Base-by-base conservation (phyloP, 2,113 vertebrate species). In the Platysteira castanea region DNA sequence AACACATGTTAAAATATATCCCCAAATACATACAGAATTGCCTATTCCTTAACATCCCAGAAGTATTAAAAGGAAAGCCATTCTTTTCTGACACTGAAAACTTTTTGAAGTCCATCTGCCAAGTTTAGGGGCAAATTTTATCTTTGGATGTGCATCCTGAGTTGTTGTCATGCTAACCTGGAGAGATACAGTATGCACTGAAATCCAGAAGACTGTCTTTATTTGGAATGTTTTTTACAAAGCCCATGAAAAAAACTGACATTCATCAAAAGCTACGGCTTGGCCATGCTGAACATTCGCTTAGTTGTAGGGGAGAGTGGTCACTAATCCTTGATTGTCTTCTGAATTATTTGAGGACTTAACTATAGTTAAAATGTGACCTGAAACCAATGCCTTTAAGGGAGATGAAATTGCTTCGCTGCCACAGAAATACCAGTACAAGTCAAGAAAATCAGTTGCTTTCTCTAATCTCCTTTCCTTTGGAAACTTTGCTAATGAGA, bases 401-500 rank as follows among this genome's bases (percentile, higher is more conserved):
- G 94, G 68, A 95, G 87, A 91, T 0, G 31, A 47, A 96, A 93
- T 90, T 84, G 75, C 90, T 93, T 68, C 1, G 8, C 57, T 96
- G 97, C 93, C 95, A 89, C 22, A 95, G 93, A 91, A 93, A 96
- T 97, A 97, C 92, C 84, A 96, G 96, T 54, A 20, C 63, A 13
- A 97, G 91, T 95, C 93, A 96, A 87, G 94, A 94, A 96, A 96
- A 95, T 97, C 95, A 93, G 94, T 95, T 89, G 76, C 68, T 96
- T 74, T 74, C 94, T 46, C 73, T 91, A 95, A 97, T 96, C 93
- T 96, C 46, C 95, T 87, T 97, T 96, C 96, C 90, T 91, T 87
- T 94, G 84, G 90, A 97, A 97, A 97, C 96, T 97, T 97, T 91
- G 54, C 93, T 97, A 97, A 97, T 97, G 95, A 97, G 97, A 97